Evolutionary conservation across 2,888 invertebrate genomes (phyloP).

Genomic region (Argyresthia albistria): DNA sequence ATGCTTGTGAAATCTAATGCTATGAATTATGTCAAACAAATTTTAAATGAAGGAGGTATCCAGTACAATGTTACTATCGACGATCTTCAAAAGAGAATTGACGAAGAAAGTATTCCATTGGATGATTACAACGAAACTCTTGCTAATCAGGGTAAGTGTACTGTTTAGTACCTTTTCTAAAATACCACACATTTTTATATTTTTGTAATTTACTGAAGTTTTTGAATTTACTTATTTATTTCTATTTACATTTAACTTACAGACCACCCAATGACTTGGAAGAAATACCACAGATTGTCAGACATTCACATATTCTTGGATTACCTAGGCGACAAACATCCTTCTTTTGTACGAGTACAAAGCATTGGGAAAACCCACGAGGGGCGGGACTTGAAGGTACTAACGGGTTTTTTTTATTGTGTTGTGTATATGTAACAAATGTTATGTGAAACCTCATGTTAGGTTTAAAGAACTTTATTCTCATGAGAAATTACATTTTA

Average conservation of each 20-base stretch:
- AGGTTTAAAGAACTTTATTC: too few species aligned
- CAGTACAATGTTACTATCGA: conserved; percentile 79
- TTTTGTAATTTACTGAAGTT: too few species aligned
- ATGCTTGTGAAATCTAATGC: conserved; percentile 79
- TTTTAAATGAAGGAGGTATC: conserved; percentile 75
- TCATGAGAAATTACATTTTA: too few species aligned
- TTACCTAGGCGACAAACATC: conserved; percentile 83
- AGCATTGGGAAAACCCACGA: conserved; percentile 84
- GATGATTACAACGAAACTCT: conserved; percentile 40
- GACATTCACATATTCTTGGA: conserved; percentile 86
- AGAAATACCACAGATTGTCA: conserved; percentile 81
- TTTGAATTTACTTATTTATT: too few species aligned
- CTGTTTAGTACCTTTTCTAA: too few species aligned
- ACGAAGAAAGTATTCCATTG: conserved; percentile 83
- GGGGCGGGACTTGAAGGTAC: conserved; percentile 82
- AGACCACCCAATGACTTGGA: conserved; percentile 91
- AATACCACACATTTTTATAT: too few species aligned
- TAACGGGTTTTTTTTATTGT: too few species aligned
- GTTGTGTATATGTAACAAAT: too few species aligned
- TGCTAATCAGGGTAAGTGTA: too few species aligned
- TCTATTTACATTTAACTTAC: too few species aligned
- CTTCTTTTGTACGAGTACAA: conserved; percentile 79
- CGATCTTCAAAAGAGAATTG: conserved; percentile 84
- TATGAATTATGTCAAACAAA: conserved; percentile 74
- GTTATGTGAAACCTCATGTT: too few species aligned